Percentiles rank a stretch among this genome's conserved stretches.
These are phyloP conservation scores for Mimachlamys varia DNA, from an alignment of 2,888 invertebrate species.

Conservation along the genomic window DNA sequence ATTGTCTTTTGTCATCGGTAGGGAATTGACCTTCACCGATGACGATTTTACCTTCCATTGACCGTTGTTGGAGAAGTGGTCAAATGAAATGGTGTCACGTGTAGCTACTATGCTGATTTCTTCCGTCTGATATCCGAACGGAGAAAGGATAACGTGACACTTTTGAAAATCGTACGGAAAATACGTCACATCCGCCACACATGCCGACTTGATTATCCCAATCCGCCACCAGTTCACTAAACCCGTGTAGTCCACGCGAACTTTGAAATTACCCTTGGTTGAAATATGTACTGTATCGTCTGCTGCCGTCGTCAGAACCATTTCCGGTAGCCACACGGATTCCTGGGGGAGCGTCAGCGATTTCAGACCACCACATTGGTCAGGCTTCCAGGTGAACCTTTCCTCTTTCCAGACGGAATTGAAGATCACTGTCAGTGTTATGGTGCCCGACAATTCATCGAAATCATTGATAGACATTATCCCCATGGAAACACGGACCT, in stretches of 20 bases:
- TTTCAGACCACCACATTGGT: constrained; percentile 45
- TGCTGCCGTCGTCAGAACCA: constrained; percentile 45
- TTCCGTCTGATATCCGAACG: constrained; percentile 36
- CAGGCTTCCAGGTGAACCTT: constrained; percentile 52
- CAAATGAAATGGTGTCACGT: constrained; percentile 37
- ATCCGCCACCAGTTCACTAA: constrained; percentile 29
- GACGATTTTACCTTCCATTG: constrained; percentile 38
- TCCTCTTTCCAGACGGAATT: constrained; percentile 52
- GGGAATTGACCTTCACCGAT: neutral
- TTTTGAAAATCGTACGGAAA: constrained; percentile 47
- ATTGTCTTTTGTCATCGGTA: constrained; percentile 41
- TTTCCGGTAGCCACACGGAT: constrained; percentile 50
- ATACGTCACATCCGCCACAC: constrained; percentile 42
- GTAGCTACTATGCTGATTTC: neutral
- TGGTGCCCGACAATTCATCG: constrained; percentile 43
- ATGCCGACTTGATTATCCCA: constrained; percentile 23
- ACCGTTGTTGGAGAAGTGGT: constrained; percentile 39
- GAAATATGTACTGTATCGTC: constrained; percentile 38
- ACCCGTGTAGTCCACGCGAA: constrained; percentile 34
- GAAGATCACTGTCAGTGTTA: constrained; percentile 41
- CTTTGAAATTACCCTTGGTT: constrained; percentile 37
- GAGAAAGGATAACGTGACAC: constrained; percentile 30
- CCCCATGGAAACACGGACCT: constrained; percentile 28
- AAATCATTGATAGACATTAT: constrained; percentile 45
- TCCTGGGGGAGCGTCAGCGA: constrained; percentile 45